Evolutionary conservation across 2,888 invertebrate species (phyloP).

Genomic region (Volucella bombylans): DNA sequence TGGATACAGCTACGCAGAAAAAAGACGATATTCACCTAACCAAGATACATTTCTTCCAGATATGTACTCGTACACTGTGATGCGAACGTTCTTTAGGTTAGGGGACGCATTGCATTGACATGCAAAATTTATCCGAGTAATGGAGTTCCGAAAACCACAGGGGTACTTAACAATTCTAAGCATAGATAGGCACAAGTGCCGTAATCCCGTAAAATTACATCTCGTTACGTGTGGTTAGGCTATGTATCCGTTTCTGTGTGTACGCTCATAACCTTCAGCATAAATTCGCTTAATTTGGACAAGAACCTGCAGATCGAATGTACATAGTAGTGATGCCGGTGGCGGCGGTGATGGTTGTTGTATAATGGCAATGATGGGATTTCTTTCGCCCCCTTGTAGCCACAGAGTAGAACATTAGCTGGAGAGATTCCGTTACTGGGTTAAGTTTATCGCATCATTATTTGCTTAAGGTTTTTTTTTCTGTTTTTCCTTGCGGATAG

Average conservation of each 20-base stretch:
- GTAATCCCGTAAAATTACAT: conserved; percentile 36
- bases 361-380: background rate
- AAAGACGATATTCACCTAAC: conserved; percentile 22
- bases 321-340: background rate
- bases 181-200: conserved; percentile 46
- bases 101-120: conserved; percentile 65
- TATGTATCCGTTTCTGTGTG: background rate
- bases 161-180: background rate
- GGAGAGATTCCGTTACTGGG: conserved; percentile 55
- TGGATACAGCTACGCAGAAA: background rate
- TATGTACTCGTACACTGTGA: conserved; percentile 1
- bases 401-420: conserved; percentile 14
- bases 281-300: conserved; percentile 56
- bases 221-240: conserved; percentile 29
- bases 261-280: conserved; percentile 52
- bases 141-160: conserved; percentile 52
- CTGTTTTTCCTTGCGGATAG: too few relatives aligned
- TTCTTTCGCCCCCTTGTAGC: background rate
- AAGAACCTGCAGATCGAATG: conserved; percentile 23
- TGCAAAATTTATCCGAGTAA: conserved; percentile 59
- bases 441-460: conserved; percentile 66
- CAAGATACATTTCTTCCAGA: conserved; percentile 18
- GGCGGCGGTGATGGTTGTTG: background rate
- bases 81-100: background rate
- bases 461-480: conserved; percentile 10